Evolutionary conservation across 2,113 vertebrate species (phyloP), one percentile per base, ranked within the genome.

Genomic region (Anhinga rufa): DNA sequence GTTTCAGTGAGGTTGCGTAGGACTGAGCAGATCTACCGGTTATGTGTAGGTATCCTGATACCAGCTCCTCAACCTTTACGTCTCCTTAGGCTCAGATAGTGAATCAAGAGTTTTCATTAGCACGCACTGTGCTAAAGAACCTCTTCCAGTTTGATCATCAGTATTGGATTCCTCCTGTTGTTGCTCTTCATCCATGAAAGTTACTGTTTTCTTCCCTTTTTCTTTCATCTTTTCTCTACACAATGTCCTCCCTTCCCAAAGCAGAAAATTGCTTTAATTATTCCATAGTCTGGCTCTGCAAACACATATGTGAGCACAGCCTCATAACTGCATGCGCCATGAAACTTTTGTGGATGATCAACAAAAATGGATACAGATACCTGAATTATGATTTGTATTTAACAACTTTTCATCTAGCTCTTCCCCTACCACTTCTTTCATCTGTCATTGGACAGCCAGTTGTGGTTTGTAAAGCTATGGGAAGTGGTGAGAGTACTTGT

Each of bases 1-100:
- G 1, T 42, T 79, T 69, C 18, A 17, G 13, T 11, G 40, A 70
- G 44, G 32, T 8, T 80, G 12, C 60, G 29, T 9, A 76, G 34
- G 25, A n/a, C 42, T 17, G 19, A 14, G 18, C 8, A 65, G 40
- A n/a, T 49, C 12, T 61, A 16, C 12, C 40, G 4, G 0, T 82
- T 48, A 7, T 1, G 1, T 48, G 9, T 26, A 3, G 6, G 28
- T 26, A 46, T 20, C 34, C 21, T 78, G 40, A 12, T 74, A 31
- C 8, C 64, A 71, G 7, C 34, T 69, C 9, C 31, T 86, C 31
- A 17, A 4, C 20, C 19, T 71, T 1, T 9, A 1, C 1, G 0
- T 29, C 10, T 42, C 28, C 11, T 38, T 32, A 20, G 22, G 19
- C 10, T 91, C 31, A 29, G 17, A 34, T 0, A n/a, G 8, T 29